Evolutionary conservation across 2,797 vertebrate species (phyloP), one percentile per base, ranked within the genome.

Genomic region (Chrysocyon brachyurus): DNA sequence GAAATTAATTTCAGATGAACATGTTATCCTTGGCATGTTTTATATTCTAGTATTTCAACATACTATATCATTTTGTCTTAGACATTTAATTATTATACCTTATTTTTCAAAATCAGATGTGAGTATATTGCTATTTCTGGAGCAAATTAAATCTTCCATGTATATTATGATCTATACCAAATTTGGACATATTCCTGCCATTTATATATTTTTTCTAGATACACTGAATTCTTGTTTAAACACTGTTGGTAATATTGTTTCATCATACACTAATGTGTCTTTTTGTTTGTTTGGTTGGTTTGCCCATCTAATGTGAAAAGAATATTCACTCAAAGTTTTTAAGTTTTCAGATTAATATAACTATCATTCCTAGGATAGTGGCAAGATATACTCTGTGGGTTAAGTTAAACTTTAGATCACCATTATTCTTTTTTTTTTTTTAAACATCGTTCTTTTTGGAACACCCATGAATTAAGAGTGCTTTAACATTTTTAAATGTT

Each of bases 1-100:
- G 36, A 84, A 95, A 78, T 49, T 28, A 52, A 87, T 78, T 88
- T 57, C 17, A 93, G 87, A 91, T 64, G 72, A 95, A 87, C 54
- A 83, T 79, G 21, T 40, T 64, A 5, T 70, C 21, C n/a, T 56
- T 70, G 24, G 28, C 87, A 64, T 86, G 70, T 63, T 61, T 75
- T 88, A 68, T 8, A 68, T 81, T 90, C 12, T 49, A 87, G 63
- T 22, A 95, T 77, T 95, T 97, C 56, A 91, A 70, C 31, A 86
- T 61, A 83, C 14, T 57, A 5, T 87, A 57, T 64, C 46, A 90
- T 70, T 70, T 77, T 33, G 5, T 40, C 52, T 77, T 83, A 46
- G 19, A n/a, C 9, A 16, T 91, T 64, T 85, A 22, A 12, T 87
- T 83, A 49, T 56, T 84, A 54, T 57, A 33, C 17, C 56, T 14